phyloP scores from a whole-genome alignment of 1,140 invertebrate genomes.

The Eubasilissa regina region DNA sequence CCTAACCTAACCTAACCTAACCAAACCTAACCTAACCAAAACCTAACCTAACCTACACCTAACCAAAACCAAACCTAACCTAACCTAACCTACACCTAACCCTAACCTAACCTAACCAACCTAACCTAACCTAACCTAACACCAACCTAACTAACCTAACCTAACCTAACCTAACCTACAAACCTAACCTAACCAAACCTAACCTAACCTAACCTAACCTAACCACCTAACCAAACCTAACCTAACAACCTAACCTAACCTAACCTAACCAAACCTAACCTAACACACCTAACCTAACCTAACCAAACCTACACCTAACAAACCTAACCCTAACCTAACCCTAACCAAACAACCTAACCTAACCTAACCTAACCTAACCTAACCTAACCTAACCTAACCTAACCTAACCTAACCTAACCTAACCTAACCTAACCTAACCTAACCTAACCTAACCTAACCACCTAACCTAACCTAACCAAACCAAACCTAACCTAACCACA shows the following conservation, averaged over 20 bases:
- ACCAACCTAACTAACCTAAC: slow-evolving; percentile 20
- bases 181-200: slow-evolving; percentile 55
- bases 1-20: slow-evolving; percentile 62
- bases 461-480: no score
- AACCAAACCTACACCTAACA: slow-evolving; percentile 41
- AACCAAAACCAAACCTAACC: slow-evolving; percentile 59
- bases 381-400: slow-evolving; percentile 62
- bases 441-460: no score
- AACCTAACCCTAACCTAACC: slow-evolving; percentile 46
- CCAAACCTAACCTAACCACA: no score
- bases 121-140: slow-evolving; percentile 56
- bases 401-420: slow-evolving; percentile 54
- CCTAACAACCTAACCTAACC: slow-evolving; percentile 63
- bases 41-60: no score
- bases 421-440: slow-evolving; percentile 55
- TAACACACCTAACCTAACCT: slow-evolving; percentile 62
- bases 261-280: slow-evolving; percentile 64
- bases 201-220: slow-evolving; percentile 53
- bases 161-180: slow-evolving; percentile 46
- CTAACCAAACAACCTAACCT: slow-evolving; percentile 33
- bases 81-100: slow-evolving; percentile 43
- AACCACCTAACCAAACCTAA: slow-evolving; percentile 61
- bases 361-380: slow-evolving; percentile 58
- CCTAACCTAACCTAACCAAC: slow-evolving; percentile 56
- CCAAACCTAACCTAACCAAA: slow-evolving; percentile 59